A percentile compares a stretch with the other conserved stretches of the same genome.
phyloP scores from a whole-genome alignment of 2,888 invertebrate species.

The Lomographa bimaculata region DNA sequence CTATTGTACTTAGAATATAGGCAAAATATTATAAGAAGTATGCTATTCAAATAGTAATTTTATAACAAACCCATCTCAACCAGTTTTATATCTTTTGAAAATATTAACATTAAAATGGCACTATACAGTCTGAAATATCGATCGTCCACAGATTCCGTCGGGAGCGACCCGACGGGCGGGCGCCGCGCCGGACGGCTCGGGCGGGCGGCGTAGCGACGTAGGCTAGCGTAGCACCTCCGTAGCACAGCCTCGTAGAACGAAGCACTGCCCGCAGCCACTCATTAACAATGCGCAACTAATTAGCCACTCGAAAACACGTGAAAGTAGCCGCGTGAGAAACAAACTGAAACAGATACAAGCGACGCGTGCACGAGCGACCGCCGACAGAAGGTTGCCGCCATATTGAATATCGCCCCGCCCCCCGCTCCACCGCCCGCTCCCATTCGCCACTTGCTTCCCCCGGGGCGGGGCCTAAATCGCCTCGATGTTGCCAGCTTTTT shows the following conservation, averaged over 20 bases:
- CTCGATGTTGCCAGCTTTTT: conserved; percentile 83
- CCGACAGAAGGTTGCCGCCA: conserved; percentile 63
- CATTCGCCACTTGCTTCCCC: conserved; percentile 55
- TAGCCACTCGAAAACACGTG: conserved; percentile 54
- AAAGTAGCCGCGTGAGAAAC: conserved; percentile 56
- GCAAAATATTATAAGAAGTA: no score
- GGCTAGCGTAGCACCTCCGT: conserved; percentile 30
- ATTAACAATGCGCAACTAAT: conserved; percentile 57
- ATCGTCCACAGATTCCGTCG: conserved; percentile 22
- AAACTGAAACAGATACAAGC: conserved; percentile 55
- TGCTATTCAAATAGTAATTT: no score
- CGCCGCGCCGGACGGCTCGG: conserved; percentile 7
- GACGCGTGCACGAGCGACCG: conserved; percentile 50
- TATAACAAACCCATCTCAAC: no score
- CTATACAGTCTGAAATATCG: not conserved
- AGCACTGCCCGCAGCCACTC: conserved; percentile 44
- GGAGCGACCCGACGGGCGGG: conserved; percentile 47
- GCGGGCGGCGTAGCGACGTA: conserved; percentile 21
- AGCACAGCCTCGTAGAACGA: conserved; percentile 38
- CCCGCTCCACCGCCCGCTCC: conserved; percentile 36
- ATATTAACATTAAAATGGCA: no score
- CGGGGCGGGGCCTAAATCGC: conserved; percentile 60
- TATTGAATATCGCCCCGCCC: conserved; percentile 74
- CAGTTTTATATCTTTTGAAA: no score
- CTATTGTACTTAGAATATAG: no score